A percentile compares a stretch with the other conserved stretches of the same genome.
phyloP scores from a whole-genome alignment of 2,888 invertebrate genomes.

The Conistra vaccinii region DNA sequence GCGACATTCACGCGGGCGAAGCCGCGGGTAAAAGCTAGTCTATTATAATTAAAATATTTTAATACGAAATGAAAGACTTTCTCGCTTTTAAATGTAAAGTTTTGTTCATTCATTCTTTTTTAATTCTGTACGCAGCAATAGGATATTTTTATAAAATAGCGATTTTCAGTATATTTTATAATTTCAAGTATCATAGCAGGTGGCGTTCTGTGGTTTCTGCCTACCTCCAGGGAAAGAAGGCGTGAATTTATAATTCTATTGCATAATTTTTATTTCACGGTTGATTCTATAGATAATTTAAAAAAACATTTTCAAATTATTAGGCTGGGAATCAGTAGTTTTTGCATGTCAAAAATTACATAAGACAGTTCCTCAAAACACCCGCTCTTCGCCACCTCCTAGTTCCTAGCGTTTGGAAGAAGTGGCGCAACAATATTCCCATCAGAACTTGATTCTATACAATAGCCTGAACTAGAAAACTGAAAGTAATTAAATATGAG shows the following conservation, averaged over 20 bases:
- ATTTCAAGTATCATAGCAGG: no score
- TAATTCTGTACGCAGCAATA: not conserved
- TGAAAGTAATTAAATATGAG: no score
- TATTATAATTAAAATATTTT: slow-evolving; percentile 36
- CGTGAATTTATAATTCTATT: no score
- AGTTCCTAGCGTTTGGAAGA: no score
- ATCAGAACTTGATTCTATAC: no score
- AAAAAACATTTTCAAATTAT: not conserved
- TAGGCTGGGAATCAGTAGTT: not conserved
- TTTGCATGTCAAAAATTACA: not conserved
- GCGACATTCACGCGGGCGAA: no score
- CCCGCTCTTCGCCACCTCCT: no score
- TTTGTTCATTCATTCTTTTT: not conserved
- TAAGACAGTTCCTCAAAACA: not conserved
- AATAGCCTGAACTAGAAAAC: no score
- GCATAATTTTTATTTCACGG: not conserved
- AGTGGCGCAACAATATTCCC: no score
- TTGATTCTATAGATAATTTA: not conserved
- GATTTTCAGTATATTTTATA: not conserved
- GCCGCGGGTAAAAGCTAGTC: no score
- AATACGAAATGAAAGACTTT: slow-evolving; percentile 14
- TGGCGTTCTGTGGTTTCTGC: no score
- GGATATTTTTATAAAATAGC: not conserved
- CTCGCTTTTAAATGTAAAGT: not conserved
- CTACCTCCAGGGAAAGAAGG: no score